Evolutionary conservation across 2,797 vertebrate genomes (phyloP).

Genomic region (Epinephelus malabaricus): DNA sequence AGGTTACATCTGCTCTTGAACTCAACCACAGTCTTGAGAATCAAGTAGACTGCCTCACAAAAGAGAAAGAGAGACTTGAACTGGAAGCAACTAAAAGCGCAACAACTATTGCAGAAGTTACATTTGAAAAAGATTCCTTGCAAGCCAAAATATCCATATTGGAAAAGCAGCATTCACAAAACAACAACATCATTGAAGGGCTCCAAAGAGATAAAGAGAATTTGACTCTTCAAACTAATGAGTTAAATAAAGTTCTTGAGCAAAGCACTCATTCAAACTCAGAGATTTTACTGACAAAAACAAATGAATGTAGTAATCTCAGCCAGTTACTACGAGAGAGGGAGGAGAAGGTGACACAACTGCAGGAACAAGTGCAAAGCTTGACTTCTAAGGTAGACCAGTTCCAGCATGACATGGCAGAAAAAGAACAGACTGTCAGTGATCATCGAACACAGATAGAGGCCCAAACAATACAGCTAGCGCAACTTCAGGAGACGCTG

Average conservation of each 20-base stretch:
- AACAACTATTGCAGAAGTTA: conserved; percentile 70
- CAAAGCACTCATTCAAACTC: conserved; percentile 83
- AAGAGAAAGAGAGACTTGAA: conserved; percentile 83
- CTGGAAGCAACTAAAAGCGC: conserved; percentile 72
- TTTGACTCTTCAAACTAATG: conserved; percentile 72
- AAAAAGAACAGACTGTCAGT: conserved; percentile 74
- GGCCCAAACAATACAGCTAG: conserved; percentile 70
- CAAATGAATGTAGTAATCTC: conserved; percentile 83
- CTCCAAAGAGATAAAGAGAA: conserved; percentile 85
- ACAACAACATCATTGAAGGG: conserved; percentile 62
- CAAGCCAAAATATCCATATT: conserved; percentile 76
- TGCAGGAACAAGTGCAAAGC: conserved; percentile 79
- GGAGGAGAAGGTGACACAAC: conserved; percentile 69
- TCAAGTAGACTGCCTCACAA: conserved; percentile 75
- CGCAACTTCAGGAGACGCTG: conserved; percentile 79
- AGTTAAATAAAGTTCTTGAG: conserved; percentile 80
- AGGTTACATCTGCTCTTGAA: conserved; percentile 51
- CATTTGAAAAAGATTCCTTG: conserved; percentile 74
- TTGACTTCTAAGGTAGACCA: conserved; percentile 77
- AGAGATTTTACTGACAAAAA: conserved; percentile 84
- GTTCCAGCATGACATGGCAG: conserved; percentile 61
- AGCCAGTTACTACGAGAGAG: conserved; percentile 77
- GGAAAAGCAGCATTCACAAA: conserved; percentile 75
- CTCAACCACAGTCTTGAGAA: conserved; percentile 70
- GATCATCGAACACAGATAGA: conserved; percentile 71